A percentile compares a stretch with the other conserved stretches of the same genome.
phyloP scores from a whole-genome alignment of 2,888 invertebrate species.

The Carabus problematicus region DNA sequence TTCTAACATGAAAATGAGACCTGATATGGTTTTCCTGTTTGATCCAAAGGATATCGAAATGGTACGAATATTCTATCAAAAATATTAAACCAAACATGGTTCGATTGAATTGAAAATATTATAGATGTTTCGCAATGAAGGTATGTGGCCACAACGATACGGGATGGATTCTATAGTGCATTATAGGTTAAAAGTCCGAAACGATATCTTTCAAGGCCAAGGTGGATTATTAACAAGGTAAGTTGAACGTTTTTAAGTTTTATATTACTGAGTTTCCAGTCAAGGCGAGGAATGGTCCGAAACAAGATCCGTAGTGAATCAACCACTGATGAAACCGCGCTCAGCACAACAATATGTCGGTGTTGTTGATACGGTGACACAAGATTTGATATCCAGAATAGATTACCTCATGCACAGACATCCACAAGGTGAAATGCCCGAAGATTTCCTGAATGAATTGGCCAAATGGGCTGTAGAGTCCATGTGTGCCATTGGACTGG shows the following conservation, averaged over 20 bases:
- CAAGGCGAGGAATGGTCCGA: conserved; percentile 66
- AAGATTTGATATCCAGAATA: conserved; percentile 49
- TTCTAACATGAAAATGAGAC: conserved; percentile 51
- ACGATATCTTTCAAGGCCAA: conserved; percentile 56
- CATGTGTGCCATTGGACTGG: conserved; percentile 55
- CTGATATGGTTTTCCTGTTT: conserved; percentile 55
- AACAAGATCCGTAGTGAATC: conserved; percentile 61
- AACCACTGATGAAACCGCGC: conserved; percentile 63
- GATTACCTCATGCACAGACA: conserved; percentile 43
- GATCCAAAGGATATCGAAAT: conserved; percentile 61
- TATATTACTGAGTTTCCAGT: conserved; percentile 53
- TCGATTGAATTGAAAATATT: background rate
- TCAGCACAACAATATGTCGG: conserved; percentile 50
- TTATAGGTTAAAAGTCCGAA: conserved; percentile 57
- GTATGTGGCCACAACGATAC: conserved; percentile 57
- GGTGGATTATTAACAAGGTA: conserved; percentile 53
- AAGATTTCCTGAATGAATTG: conserved; percentile 63
- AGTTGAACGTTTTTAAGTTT: background rate
- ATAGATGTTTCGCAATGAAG: conserved; percentile 60
- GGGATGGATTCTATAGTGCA: conserved; percentile 58
- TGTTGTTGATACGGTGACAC: conserved; percentile 52
- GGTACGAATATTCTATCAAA: conserved; percentile 37
- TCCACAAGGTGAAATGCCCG: conserved; percentile 49
- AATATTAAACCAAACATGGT: too few species aligned
- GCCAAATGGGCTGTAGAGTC: conserved; percentile 64